phyloP scores from a whole-genome alignment of 37 sponge, comb jelly and placozoan genomes.

The Oopsacas minuta region DNA sequence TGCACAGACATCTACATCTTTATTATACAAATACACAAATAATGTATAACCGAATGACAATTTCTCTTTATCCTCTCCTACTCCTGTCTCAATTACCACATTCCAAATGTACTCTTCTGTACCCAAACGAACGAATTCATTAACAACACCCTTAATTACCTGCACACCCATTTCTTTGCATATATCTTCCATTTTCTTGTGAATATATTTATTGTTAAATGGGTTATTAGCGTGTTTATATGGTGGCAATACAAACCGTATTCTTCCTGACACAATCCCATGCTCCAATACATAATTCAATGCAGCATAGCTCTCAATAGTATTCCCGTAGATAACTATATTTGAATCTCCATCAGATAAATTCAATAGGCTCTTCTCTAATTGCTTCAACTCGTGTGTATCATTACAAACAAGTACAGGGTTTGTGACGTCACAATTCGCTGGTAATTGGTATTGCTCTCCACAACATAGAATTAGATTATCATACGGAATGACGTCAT shows the following conservation, averaged over 20 bases:
- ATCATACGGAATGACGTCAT: background rate
- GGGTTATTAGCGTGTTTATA: background rate
- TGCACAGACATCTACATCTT: slow-evolving; percentile 41
- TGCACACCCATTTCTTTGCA: background rate
- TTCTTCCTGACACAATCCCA: background rate
- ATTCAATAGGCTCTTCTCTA: background rate
- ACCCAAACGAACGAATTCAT: background rate
- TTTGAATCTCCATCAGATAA: background rate
- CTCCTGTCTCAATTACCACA: background rate
- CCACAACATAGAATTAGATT: slow-evolving; percentile 18
- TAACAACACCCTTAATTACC: background rate
- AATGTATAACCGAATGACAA: background rate
- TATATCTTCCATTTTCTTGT: background rate
- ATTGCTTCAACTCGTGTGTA: background rate
- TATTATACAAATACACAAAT: slow-evolving; percentile 43
- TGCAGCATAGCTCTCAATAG: background rate
- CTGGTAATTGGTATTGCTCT: slow-evolving; percentile 17
- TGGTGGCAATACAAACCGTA: background rate
- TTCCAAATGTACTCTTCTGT: background rate
- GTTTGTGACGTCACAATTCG: background rate
- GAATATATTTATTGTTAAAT: background rate
- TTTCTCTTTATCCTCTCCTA: background rate
- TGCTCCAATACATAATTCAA: background rate
- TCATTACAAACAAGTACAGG: slow-evolving; percentile 2
- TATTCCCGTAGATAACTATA: background rate